Percentiles rank a stretch among this genome's conserved stretches.
These are phyloP conservation scores for Ascaphus truei DNA, from an alignment of 2,113 vertebrate genomes.

Conservation along the genomic window DNA sequence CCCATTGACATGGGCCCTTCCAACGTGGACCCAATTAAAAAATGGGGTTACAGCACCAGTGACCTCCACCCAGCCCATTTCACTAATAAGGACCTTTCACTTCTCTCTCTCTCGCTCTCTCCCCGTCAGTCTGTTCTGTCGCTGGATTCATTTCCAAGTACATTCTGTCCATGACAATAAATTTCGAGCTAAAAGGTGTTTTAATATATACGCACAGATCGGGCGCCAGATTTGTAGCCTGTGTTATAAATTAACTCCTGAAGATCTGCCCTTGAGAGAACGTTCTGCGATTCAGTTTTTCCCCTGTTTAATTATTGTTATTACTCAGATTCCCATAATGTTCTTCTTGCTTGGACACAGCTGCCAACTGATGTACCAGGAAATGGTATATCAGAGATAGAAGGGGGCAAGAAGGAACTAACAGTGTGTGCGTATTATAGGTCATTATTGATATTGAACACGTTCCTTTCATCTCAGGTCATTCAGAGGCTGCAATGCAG, in stretches of 20 bases:
- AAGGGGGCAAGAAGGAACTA: not conserved
- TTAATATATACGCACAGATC: not conserved
- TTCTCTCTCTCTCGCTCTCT: not conserved
- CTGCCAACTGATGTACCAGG: not conserved
- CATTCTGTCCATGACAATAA: conserved; percentile 12
- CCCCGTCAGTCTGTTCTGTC: not conserved
- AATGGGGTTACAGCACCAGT: not conserved
- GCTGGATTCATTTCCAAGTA: not conserved
- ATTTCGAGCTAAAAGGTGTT: conserved; percentile 16
- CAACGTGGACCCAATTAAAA: conserved; percentile 26
- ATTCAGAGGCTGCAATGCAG: too few species aligned
- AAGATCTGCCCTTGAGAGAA: conserved; percentile 1
- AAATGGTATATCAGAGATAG: not conserved
- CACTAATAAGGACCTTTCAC: not conserved
- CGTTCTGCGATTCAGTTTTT: not conserved
- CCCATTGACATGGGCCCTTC: not conserved
- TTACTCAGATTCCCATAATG: not conserved
- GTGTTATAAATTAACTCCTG: conserved; percentile 25
- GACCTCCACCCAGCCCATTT: conserved; percentile 8
- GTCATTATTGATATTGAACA: too few species aligned
- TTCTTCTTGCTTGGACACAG: too few species aligned
- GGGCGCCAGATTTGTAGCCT: conserved; percentile 11
- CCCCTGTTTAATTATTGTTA: not conserved
- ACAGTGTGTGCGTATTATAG: not conserved
- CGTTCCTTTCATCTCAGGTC: too few species aligned